These are phyloP conservation scores for Xenopus petersii DNA, from an alignment of 2,797 vertebrate species.

Conservation along the genomic window DNA sequence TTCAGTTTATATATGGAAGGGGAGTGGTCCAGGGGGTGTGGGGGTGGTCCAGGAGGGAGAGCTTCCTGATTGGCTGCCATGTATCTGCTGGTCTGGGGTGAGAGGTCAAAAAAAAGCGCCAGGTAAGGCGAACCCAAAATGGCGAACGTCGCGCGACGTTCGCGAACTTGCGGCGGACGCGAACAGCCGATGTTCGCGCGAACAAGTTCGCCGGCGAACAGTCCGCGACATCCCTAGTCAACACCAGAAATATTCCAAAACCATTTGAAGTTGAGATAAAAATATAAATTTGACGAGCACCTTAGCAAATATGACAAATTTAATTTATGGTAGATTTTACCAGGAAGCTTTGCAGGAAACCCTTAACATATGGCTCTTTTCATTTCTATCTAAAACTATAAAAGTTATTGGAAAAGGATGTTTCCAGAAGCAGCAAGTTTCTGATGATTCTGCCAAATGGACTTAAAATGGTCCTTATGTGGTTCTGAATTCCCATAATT, in stretches of 20 bases:
- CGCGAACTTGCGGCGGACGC: too few species aligned
- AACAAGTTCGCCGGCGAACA: too few species aligned
- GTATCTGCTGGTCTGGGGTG: too few species aligned
- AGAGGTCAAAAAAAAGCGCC: too few species aligned
- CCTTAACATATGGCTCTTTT: constrained; percentile 84
- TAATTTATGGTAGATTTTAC: constrained; percentile 87
- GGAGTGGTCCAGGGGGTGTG: too few species aligned
- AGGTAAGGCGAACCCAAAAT: too few species aligned
- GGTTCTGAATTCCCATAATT: constrained; percentile 73
- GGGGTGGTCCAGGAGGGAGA: too few species aligned
- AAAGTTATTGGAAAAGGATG: constrained; percentile 80
- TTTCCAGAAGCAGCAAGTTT: constrained; percentile 77
- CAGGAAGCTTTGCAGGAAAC: constrained; percentile 85
- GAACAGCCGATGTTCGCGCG: too few species aligned
- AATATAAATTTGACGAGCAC: constrained; percentile 76
- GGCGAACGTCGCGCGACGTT: too few species aligned
- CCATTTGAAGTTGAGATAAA: constrained; percentile 87
- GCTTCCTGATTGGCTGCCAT: too few species aligned
- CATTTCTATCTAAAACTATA: constrained; percentile 75
- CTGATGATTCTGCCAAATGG: constrained; percentile 76
- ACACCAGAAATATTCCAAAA: constrained; percentile 67
- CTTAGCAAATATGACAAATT: constrained; percentile 89
- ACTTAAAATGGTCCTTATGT: constrained; percentile 76
- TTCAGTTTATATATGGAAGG: too few species aligned
- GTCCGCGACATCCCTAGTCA: too few species aligned